Conservation (phyloP, 64 coral and sea anemone genomes). For the Orbicella faveolata region DNA sequence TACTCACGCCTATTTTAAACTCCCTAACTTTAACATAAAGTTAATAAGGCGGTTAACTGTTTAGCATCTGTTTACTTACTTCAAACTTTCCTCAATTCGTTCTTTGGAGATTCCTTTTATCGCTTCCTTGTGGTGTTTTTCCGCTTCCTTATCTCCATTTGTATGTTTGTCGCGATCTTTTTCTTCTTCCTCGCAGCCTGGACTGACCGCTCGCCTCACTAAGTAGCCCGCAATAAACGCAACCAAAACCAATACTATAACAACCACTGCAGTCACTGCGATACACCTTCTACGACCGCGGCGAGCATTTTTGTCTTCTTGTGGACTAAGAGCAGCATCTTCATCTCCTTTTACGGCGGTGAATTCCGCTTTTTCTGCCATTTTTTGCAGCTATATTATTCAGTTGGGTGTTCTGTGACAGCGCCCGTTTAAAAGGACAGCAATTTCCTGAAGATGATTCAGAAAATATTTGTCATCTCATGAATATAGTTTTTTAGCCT, state of each 20-base stretch:
- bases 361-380: constrained; percentile 21
- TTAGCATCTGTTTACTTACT: constrained; percentile 42
- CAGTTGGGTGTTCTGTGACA: neutral
- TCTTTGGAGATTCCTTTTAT: constrained; percentile 49
- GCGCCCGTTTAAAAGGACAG: neutral
- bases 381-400: neutral
- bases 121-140: constrained; percentile 10
- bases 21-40: neutral
- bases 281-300: neutral
- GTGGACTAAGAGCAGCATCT: neutral
- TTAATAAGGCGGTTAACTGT: neutral
- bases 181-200: neutral
- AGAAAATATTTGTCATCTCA: neutral
- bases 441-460: neutral
- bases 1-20: neutral
- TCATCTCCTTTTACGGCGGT: neutral
- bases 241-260: neutral
- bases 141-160: neutral
- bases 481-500: no score
- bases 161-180: neutral
- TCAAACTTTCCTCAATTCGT: constrained; percentile 41
- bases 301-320: neutral
- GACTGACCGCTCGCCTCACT: constrained; percentile 2
- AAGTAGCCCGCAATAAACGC: constrained; percentile 32
- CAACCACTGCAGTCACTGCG: neutral